These are phyloP conservation scores for Sanderia malayensis DNA, from an alignment of 30 jellyfish, hydroid and myxozoan genomes.

Conservation along the genomic window DNA sequence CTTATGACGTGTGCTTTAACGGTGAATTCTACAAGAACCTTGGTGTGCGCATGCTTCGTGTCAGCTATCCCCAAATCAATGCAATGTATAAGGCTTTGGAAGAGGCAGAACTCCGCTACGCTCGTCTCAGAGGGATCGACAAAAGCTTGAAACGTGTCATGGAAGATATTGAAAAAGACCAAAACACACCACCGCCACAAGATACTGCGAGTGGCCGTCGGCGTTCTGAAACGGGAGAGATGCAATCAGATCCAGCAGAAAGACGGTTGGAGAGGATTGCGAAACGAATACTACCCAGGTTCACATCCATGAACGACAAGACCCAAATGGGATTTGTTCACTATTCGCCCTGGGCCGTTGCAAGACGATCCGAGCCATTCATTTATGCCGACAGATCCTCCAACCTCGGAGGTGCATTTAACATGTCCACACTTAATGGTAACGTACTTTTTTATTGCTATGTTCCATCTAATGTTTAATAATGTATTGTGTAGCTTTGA, in stretches of 20 bases:
- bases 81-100: constrained; percentile 24
- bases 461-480: too few species aligned
- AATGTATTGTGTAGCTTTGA: too few species aligned
- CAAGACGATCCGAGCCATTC: constrained; percentile 6
- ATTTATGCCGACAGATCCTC: not conserved
- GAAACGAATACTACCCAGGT: constrained; percentile 2
- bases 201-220: not conserved
- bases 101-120: constrained; percentile 17
- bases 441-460: too few species aligned
- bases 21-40: too few species aligned
- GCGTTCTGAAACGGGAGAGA: not conserved
- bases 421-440: not conserved
- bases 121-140: too few species aligned
- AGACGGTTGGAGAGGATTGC: not conserved
- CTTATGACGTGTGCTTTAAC: too few species aligned
- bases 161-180: constrained; percentile 9
- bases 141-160: too few species aligned
- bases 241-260: not conserved
- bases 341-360: constrained; percentile 28
- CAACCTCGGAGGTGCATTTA: not conserved
- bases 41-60: too few species aligned
- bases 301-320: too few species aligned
- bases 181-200: not conserved
- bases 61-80: too few species aligned
- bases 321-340: too few species aligned